phyloP scores from a whole-genome alignment of 2,888 invertebrate species.

The Chymomyza fuscimana region DNA sequence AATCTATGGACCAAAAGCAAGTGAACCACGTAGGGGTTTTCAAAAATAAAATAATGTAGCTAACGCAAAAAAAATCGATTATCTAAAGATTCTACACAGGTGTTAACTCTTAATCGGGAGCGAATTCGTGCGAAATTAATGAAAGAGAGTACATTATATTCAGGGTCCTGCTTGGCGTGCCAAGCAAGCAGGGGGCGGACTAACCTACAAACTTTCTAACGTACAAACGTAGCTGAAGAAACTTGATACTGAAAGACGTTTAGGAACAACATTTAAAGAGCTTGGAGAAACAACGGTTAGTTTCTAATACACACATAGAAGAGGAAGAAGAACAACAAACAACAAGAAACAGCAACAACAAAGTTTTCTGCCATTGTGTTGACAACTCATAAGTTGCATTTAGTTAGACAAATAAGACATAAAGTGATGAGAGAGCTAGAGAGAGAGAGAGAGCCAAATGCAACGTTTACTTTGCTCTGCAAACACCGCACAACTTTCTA shows the following conservation, averaged over 20 bases:
- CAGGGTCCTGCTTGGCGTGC: no score
- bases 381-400: constrained; percentile 72
- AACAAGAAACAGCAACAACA: constrained; percentile 6
- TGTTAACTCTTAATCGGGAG: no score
- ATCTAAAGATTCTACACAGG: no score
- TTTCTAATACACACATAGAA: no score
- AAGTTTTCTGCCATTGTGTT: constrained; percentile 46
- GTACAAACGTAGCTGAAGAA: background rate
- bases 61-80: no score
- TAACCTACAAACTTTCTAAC: no score
- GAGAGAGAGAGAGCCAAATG: constrained; percentile 41
- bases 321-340: background rate
- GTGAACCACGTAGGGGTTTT: no score
- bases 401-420: constrained; percentile 65
- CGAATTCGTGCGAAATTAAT: no score
- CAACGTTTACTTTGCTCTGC: constrained; percentile 36
- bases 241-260: background rate
- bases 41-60: no score
- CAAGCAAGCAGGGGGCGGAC: no score
- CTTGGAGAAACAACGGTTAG: background rate
- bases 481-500: background rate
- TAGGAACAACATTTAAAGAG: background rate
- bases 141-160: no score
- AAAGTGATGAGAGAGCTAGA: background rate
- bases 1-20: no score